Conservation (phyloP, 1,140 invertebrate genomes). For the Drosophila chauvacae region DNA sequence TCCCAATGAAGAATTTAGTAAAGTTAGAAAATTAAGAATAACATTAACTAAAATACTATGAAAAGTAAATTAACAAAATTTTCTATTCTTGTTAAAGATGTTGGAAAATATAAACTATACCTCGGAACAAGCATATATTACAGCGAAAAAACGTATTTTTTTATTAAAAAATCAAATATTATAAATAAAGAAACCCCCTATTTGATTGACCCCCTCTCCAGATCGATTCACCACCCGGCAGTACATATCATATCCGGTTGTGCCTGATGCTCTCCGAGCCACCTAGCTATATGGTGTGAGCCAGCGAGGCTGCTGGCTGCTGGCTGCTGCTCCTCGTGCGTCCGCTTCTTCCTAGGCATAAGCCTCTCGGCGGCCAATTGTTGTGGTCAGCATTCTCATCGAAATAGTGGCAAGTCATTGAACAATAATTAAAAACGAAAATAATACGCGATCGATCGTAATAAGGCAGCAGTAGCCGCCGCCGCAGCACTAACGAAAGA, state of each 20-base stretch:
- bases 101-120: background rate
- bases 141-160: background rate
- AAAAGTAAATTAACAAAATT: too few relatives aligned
- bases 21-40: too few relatives aligned
- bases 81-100: too few relatives aligned
- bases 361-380: slow-evolving; percentile 16
- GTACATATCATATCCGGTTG: slow-evolving; percentile 56
- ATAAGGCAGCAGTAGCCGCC: slow-evolving; percentile 59
- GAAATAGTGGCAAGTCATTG: slow-evolving; percentile 81
- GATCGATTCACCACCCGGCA: too few relatives aligned
- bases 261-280: slow-evolving; percentile 26
- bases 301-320: too few relatives aligned
- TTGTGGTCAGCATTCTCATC: slow-evolving; percentile 43
- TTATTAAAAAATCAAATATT: background rate
- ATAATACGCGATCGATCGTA: slow-evolving; percentile 79
- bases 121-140: background rate
- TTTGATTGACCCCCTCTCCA: background rate
- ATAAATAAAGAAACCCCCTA: background rate
- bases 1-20: too few relatives aligned
- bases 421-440: slow-evolving; percentile 80
- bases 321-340: slow-evolving; percentile 10
- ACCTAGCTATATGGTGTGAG: slow-evolving; percentile 28
- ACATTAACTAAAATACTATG: too few relatives aligned
- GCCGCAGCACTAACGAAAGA: slow-evolving; percentile 61
- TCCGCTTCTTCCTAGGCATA: slow-evolving; percentile 1